A percentile compares a stretch with the other conserved stretches of the same genome.
phyloP scores from a whole-genome alignment of 1,140 invertebrate genomes.

The Bombus turneri region DNA sequence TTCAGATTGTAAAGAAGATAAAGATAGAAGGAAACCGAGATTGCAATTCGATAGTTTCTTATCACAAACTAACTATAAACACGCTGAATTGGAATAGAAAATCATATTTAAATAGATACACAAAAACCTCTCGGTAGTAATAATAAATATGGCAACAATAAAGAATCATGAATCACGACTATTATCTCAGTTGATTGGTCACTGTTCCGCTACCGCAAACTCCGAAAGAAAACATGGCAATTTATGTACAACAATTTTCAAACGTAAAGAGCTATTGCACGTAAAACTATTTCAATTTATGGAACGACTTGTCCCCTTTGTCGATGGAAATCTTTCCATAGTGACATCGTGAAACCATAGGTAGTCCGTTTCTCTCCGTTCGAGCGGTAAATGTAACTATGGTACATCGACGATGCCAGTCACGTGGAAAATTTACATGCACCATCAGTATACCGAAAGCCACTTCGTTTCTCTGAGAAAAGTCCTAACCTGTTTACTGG shows the following conservation, averaged over 20 bases:
- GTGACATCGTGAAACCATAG: not conserved
- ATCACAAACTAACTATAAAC: too few relatives aligned
- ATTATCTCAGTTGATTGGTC: too few relatives aligned
- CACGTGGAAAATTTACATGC: conserved; percentile 44
- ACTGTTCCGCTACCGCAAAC: too few relatives aligned
- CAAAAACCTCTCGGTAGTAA: too few relatives aligned
- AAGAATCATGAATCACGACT: too few relatives aligned
- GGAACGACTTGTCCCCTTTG: not conserved
- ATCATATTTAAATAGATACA: too few relatives aligned
- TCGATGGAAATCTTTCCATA: not conserved
- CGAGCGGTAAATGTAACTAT: not conserved
- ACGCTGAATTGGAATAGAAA: too few relatives aligned
- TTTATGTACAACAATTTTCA: not conserved
- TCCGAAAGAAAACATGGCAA: not conserved
- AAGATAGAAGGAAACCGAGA: too few relatives aligned
- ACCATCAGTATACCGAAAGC: not conserved
- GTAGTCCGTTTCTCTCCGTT: not conserved
- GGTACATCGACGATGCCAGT: conserved; percentile 28
- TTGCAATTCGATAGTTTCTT: too few relatives aligned
- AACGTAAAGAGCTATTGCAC: not conserved
- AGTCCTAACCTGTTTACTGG: conserved; percentile 2
- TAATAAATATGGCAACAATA: too few relatives aligned
- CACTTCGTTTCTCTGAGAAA: not conserved
- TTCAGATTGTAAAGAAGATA: too few relatives aligned
- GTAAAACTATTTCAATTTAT: not conserved